phyloP scores from a whole-genome alignment of 2,113 vertebrate genomes.

The Hydrolagus affinis region DNA sequence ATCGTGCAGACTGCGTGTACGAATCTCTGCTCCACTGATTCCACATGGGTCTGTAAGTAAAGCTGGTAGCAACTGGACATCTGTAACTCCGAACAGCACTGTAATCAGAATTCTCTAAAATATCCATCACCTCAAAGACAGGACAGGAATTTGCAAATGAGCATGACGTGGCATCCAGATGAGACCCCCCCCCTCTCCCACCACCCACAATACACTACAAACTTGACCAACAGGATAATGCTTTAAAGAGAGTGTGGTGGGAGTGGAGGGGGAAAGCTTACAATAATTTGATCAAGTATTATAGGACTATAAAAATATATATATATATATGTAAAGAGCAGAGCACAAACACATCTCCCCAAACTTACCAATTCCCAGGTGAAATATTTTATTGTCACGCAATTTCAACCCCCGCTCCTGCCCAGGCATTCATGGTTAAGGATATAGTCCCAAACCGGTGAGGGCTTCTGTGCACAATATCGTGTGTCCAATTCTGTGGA shows the following conservation, averaged over 20 bases:
- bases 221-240: not conserved
- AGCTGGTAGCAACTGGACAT: slow-evolving; percentile 9
- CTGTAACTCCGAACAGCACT: not conserved
- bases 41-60: slow-evolving; percentile 1
- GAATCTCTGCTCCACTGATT: not conserved
- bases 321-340: not conserved
- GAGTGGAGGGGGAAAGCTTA: not conserved
- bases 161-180: not conserved
- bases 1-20: not conserved
- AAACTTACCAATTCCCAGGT: not conserved
- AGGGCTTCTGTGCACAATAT: too few species aligned
- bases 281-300: not conserved
- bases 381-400: not conserved
- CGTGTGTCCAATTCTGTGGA: too few species aligned
- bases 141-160: not conserved
- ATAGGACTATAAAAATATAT: not conserved
- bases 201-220: not conserved
- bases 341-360: not conserved
- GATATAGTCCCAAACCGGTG: not conserved
- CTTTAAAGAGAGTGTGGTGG: not conserved
- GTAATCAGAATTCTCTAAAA: not conserved
- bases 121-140: not conserved
- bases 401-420: not conserved
- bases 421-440: not conserved
- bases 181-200: not conserved